These are phyloP conservation scores for Platypus cylindrus DNA, from an alignment of 2,888 invertebrate species.

Conservation along the genomic window DNA sequence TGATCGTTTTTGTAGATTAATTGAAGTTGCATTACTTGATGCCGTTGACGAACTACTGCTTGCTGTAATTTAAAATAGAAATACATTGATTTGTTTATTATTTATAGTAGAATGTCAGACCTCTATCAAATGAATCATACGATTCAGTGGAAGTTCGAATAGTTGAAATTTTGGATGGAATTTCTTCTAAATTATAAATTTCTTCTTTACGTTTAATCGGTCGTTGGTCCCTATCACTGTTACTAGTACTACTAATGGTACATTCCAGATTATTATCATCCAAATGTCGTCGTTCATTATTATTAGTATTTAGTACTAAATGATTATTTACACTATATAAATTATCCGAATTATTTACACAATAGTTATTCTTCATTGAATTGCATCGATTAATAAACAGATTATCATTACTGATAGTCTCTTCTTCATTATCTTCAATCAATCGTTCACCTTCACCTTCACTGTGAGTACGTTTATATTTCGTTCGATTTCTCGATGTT, in stretches of 20 bases:
- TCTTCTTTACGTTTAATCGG: too few relatives aligned
- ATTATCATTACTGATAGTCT: conserved; percentile 15
- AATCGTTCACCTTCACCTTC: conserved; percentile 15
- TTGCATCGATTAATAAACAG: conserved; percentile 5
- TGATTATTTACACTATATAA: conserved; percentile 9
- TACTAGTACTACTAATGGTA: too few relatives aligned
- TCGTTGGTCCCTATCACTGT: too few relatives aligned
- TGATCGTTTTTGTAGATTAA: conserved; percentile 49
- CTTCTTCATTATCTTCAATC: conserved; percentile 11
- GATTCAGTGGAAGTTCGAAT: conserved; percentile 30
- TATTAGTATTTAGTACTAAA: too few relatives aligned
- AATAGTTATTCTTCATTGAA: too few relatives aligned
- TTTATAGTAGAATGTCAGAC: conserved; percentile 18
- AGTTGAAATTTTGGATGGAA: too few relatives aligned
- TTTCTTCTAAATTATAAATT: too few relatives aligned
- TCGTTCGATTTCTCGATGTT: conserved; percentile 27
- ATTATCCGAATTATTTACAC: conserved; percentile 6
- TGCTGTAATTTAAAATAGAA: conserved; percentile 21
- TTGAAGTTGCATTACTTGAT: conserved; percentile 45
- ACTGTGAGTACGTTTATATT: conserved; percentile 20
- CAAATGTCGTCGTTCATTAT: too few relatives aligned
- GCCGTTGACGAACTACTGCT: conserved; percentile 45
- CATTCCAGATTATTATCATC: too few relatives aligned
- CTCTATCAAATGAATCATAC: conserved; percentile 33
- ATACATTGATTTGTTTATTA: too few relatives aligned